Conservation (phyloP, 1,140 invertebrate genomes). For the Drosophila kikkawai region DNA sequence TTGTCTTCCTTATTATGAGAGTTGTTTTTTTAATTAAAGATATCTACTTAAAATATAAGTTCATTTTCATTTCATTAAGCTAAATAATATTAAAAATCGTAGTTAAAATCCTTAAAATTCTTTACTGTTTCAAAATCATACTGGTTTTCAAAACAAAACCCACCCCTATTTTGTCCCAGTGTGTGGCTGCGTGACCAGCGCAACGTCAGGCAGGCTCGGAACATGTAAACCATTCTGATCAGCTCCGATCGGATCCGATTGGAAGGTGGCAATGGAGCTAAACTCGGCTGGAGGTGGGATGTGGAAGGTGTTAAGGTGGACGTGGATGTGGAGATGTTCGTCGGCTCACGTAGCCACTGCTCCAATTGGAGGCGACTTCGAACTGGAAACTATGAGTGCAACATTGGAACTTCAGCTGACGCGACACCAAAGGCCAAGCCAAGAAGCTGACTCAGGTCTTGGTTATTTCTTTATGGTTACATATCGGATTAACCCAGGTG, state of each 20-base stretch:
- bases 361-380: slow-evolving; percentile 25
- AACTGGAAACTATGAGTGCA: slow-evolving; percentile 4
- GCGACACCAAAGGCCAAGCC: slow-evolving; percentile 39
- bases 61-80: no score
- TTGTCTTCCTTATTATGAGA: no score
- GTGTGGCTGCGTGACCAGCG: slow-evolving; percentile 69
- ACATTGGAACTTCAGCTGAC: slow-evolving; percentile 18
- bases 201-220: slow-evolving; percentile 50
- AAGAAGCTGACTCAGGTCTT: slow-evolving; percentile 47
- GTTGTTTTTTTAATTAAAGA: no score
- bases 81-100: no score
- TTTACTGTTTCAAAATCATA: neutral
- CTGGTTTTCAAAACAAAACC: neutral
- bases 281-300: slow-evolving; percentile 23
- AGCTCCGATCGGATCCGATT: neutral
- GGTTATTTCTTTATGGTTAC: neutral
- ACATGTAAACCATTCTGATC: slow-evolving; percentile 48
- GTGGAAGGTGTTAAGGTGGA: slow-evolving; percentile 19
- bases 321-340: slow-evolving; percentile 30
- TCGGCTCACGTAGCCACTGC: slow-evolving; percentile 58
- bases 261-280: slow-evolving; percentile 6
- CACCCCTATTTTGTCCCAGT: neutral
- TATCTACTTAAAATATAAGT: no score
- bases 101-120: neutral
- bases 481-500: slow-evolving; percentile 4